These are phyloP conservation scores for Schizaphis graminum DNA, from an alignment of 2,888 invertebrate genomes.

Conservation along the genomic window DNA sequence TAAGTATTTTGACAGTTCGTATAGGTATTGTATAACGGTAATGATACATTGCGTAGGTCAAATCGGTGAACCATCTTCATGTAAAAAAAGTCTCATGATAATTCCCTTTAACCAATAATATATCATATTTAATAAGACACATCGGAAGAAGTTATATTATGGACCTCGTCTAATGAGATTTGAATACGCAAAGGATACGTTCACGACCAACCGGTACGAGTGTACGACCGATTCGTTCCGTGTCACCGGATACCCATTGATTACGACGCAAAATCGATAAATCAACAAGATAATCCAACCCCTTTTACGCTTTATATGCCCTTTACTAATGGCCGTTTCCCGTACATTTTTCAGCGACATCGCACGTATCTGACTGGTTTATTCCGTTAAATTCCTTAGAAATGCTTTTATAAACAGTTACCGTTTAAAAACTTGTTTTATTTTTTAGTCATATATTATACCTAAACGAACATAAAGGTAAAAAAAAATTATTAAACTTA, in stretches of 20 bases:
- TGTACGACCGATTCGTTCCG: conserved; percentile 62
- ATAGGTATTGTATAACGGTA: conserved; percentile 32
- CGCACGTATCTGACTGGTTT: conserved; percentile 46
- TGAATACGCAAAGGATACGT: conserved; percentile 33
- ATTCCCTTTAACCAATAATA: conserved; percentile 3
- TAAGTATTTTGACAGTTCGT: conserved; percentile 37
- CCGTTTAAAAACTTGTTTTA: conserved; percentile 55
- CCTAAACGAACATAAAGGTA: background rate
- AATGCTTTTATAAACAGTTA: background rate
- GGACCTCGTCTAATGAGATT: conserved; percentile 63
- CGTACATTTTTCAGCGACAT: conserved; percentile 28
- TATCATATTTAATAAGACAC: conserved; percentile 16
- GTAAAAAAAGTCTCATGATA: conserved; percentile 1
- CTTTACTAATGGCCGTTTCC: background rate
- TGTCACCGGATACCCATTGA: conserved; percentile 60
- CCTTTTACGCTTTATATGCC: conserved; percentile 43
- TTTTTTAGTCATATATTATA: background rate
- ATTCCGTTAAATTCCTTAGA: conserved; percentile 54
- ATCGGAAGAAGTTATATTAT: background rate
- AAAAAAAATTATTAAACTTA: background rate
- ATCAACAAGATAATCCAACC: conserved; percentile 56
- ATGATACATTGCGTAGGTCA: conserved; percentile 54
- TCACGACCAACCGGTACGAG: conserved; percentile 29
- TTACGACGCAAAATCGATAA: conserved; percentile 55
- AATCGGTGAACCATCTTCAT: conserved; percentile 49